Base-by-base conservation (phyloP, 1,140 invertebrate species). In the Chelonus insularis region DNA sequence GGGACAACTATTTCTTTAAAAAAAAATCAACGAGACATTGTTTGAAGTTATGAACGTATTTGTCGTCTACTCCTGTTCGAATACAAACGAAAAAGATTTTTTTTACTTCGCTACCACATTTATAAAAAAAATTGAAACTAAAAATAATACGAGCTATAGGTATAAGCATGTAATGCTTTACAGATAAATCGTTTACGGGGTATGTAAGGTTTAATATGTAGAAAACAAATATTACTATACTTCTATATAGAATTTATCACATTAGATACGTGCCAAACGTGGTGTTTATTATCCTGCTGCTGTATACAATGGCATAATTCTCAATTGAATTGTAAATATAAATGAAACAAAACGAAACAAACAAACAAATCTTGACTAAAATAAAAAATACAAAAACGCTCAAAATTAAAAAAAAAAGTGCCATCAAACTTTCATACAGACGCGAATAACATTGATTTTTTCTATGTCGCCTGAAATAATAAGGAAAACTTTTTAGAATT, bases 1-100 rank as follows among this genome's bases (percentile, higher is more conserved):
- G 79, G 79, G 79, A 66, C 78, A 80, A 70, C 79, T 80, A 79
- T 80, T 81, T 79, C 76, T 81, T 81, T 80, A 80, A 79, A 67
- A 75, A 72, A 68, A 64, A 58, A 57, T 57, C 70, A 71, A 51
- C 67, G 74, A 63, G 72, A 77, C 68, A 71, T 69, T 70, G 54
- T 72, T 73, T 61, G 51, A 70, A 69, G 67, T 73, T 68, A 60
- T 55, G 57, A 41, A 60, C 50, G 29, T 43, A 20, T 43, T 58
- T 54, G 37, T 64, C 58, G 39, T 55, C 58, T 64, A 39, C 58
- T 64, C 45, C 50, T 55, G 52, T 50, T n/a, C n/a, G n/a, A n/a
- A 57, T 21, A 34, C 12, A 21, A 37, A 55, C 48, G 11, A 58
- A 58, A 20, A 37, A 43, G 48, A 45, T 20, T 16, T 45, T 45